Conservation (phyloP, 2,113 vertebrate species). For the Erythrocebus patas region DNA sequence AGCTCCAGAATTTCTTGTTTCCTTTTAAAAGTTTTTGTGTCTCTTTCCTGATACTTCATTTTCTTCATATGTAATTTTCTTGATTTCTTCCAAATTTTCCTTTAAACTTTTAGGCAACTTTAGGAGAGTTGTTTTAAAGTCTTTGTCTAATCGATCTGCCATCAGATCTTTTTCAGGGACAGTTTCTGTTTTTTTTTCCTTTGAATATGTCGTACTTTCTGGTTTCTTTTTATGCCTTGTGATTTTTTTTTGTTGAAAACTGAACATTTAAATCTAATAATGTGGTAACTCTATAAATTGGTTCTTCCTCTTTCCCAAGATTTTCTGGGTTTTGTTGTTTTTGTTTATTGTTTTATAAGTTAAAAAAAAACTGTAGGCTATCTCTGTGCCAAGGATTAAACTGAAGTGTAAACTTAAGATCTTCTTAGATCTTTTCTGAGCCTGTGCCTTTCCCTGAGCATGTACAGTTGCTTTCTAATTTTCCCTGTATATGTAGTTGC, state of each 20-base stretch:
- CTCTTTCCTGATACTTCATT: background rate
- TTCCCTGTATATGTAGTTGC: background rate
- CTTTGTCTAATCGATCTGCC: background rate
- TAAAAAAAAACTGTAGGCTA: background rate
- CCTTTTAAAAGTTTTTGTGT: background rate
- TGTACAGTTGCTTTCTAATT: background rate
- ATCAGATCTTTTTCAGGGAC: background rate
- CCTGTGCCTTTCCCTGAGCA: background rate
- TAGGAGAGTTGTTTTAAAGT: background rate
- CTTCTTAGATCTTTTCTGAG: background rate
- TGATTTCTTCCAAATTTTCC: background rate
- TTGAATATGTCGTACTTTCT: background rate
- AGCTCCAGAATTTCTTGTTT: background rate
- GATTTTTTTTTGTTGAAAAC: background rate
- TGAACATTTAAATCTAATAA: background rate
- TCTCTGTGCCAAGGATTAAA: background rate
- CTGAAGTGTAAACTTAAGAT: background rate
- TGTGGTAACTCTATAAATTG: background rate
- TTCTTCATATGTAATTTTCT: background rate
- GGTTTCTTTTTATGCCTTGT: background rate
- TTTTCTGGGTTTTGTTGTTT: background rate
- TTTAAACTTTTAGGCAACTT: background rate
- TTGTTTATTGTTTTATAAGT: background rate
- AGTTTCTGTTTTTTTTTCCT: background rate
- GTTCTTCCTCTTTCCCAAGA: background rate